phyloP scores from a whole-genome alignment of 2,888 invertebrate species.

The Drosophila mayaguana region DNA sequence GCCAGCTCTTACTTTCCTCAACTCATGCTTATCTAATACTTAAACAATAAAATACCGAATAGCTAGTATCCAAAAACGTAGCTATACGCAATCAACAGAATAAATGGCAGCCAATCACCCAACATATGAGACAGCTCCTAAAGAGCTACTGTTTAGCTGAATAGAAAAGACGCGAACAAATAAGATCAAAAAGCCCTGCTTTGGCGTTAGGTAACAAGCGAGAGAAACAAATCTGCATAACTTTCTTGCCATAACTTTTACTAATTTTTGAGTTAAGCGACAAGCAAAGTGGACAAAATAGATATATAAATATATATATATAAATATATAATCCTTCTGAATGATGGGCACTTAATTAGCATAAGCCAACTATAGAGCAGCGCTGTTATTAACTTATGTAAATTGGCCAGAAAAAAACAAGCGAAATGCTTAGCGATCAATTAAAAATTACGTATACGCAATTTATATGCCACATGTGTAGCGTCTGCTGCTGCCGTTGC shows the following conservation, averaged over 20 bases:
- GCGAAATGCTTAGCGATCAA: slow-evolving; percentile 68
- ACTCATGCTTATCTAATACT: not conserved
- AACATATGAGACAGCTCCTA: slow-evolving; percentile 9
- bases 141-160: slow-evolving; percentile 12
- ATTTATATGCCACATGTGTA: slow-evolving; percentile 73
- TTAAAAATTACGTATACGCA: slow-evolving; percentile 79
- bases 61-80: not conserved
- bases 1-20: not conserved
- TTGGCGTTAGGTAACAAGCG: slow-evolving; percentile 32
- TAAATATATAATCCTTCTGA: slow-evolving; percentile 51
- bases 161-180: slow-evolving; percentile 24
- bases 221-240: slow-evolving; percentile 46
- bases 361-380: slow-evolving; percentile 37
- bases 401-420: slow-evolving; percentile 36
- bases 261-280: slow-evolving; percentile 19
- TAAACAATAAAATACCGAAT: not conserved
- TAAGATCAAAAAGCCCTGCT: slow-evolving; percentile 30
- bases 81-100: not conserved
- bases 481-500: slow-evolving; percentile 34
- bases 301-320: not conserved
- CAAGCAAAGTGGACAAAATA: not conserved
- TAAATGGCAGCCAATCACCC: not conserved
- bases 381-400: slow-evolving; percentile 40
- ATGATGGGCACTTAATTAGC: slow-evolving; percentile 41
- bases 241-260: slow-evolving; percentile 62